Evolutionary conservation across 2,797 vertebrate genomes (phyloP), one percentile per base, ranked within the genome.

Genomic region (Argyrosomus regius): DNA sequence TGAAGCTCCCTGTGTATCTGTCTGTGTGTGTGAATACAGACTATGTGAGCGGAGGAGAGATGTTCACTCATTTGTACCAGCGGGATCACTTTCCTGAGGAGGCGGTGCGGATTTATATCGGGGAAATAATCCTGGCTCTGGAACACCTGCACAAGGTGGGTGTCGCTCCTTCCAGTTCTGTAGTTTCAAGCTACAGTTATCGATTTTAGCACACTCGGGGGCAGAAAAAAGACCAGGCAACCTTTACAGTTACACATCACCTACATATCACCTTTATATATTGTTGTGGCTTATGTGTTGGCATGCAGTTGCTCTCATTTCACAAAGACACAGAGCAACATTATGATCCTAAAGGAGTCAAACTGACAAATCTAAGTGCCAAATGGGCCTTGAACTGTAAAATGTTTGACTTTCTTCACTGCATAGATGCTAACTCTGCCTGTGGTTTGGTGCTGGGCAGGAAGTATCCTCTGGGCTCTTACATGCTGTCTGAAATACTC

Each of bases 61-160:
- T 98, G 94, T 98, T 98, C 91, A 98, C 97, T 52, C 97, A 98
- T 90, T 93, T 98, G 75, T 97, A 98, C 88, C 97, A 98, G 90
- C 95, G 97, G 43, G 97, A 98, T 90, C 96, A 97, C 92, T 98
- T 98, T 88, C 90, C 95, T 0, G 97, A 98, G 90, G 96, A 96
- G 0, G 97, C 97, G 49, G 97, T 97, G 84, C 94, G 90, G 26
- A 95, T 98, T 92, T 98, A 98, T 20, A 95, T 96, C 0, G 97
- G 97, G 6, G 97, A 98, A 94, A 97, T 97, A 61, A 96, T 98
- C 78, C 92, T 98, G 82, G 97, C 97, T 4, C 91, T 98, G 64
- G 97, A 98, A 76, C 97, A 98, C 84, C 93, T 98, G 82, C 97
- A 98, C 91, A 97, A 98, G 96, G 97, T 98, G 86, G 76, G 91